A percentile compares a stretch with the other conserved stretches of the same genome.
Conservation (phyloP, 1,140 invertebrate species). For the Platorchestia sp. region DNA sequence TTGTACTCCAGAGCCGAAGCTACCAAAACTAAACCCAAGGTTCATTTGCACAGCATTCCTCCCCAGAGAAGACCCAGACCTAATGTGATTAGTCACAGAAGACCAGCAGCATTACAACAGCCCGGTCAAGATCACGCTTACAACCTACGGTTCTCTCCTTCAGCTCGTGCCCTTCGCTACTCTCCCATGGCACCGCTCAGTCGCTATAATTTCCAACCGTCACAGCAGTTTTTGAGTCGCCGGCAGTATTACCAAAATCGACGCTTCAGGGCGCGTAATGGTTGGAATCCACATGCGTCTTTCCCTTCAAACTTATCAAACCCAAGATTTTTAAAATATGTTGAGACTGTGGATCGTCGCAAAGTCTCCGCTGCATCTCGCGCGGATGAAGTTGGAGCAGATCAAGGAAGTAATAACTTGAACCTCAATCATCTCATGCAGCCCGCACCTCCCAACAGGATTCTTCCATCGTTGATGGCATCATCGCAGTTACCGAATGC, state of each 20-base stretch:
- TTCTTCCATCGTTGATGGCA: not conserved
- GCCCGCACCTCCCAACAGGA: not conserved
- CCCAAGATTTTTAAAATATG: not conserved
- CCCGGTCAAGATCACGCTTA: not conserved
- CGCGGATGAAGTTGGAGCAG: not conserved
- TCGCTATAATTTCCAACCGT: not conserved
- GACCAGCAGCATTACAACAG: not conserved
- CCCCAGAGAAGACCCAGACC: not conserved
- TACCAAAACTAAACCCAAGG: not conserved
- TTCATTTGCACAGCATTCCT: not conserved
- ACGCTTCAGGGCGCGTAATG: not conserved
- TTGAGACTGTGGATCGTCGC: not conserved
- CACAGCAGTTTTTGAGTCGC: not conserved
- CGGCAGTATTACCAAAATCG: conserved; percentile 9
- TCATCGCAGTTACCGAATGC: not conserved
- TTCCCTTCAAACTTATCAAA: conserved; percentile 24
- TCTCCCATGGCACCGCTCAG: not conserved
- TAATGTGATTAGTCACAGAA: not conserved
- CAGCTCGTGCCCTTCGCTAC: not conserved
- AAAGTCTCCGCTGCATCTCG: not conserved
- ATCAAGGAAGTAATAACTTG: conserved; percentile 19
- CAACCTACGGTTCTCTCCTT: not conserved
- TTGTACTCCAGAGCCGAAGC: not conserved
- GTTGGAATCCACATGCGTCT: not conserved
- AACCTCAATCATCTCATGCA: not conserved